phyloP scores from a whole-genome alignment of 2,888 invertebrate species.

The Megaustenia siamemsis region DNA sequence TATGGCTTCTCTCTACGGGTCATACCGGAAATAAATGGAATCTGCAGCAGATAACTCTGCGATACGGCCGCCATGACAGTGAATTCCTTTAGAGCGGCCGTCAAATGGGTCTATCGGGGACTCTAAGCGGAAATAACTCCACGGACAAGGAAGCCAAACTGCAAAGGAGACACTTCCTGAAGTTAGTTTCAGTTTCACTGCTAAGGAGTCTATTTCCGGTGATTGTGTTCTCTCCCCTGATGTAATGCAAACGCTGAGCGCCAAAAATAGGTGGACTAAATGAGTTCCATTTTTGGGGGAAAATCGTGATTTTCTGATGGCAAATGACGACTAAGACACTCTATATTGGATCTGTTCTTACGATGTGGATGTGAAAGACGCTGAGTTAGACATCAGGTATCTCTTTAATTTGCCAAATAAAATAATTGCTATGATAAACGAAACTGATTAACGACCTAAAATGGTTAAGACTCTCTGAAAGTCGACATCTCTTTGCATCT shows the following conservation, averaged over 20 bases:
- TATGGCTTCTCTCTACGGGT: not conserved
- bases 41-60: not conserved
- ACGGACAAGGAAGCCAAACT: slow-evolving; percentile 7
- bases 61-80: not conserved
- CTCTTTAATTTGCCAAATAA: no score
- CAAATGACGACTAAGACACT: no score
- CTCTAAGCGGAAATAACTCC: not conserved
- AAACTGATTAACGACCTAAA: not conserved
- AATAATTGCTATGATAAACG: no score
- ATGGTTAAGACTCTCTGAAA: not conserved
- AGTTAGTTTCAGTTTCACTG: not conserved
- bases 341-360: no score
- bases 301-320: no score
- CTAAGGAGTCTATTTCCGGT: not conserved
- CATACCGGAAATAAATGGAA: not conserved
- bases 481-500: no score
- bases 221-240: slow-evolving; percentile 3
- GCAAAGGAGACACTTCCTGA: slow-evolving; percentile 9
- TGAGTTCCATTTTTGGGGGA: no score
- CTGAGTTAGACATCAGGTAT: no score
- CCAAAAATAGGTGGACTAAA: no score
- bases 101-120: not conserved
- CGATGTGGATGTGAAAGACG: no score
- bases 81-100: not conserved
- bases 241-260: not conserved